Percentiles rank a stretch among this genome's conserved stretches.
phyloP scores from a whole-genome alignment of 2,888 invertebrate species.

The Troides aeacus region DNA sequence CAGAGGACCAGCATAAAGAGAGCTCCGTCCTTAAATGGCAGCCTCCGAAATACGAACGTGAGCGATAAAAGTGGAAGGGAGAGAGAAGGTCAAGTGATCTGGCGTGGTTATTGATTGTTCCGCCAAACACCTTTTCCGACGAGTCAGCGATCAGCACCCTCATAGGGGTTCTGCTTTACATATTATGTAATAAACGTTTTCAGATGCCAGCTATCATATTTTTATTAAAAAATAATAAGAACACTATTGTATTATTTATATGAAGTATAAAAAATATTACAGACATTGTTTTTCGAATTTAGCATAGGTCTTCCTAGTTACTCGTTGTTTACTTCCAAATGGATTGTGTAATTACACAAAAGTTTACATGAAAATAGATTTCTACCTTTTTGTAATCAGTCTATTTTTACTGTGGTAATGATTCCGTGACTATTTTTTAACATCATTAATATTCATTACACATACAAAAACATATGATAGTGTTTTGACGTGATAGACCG shows the following conservation, averaged over 20 bases:
- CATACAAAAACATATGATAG: too few relatives aligned
- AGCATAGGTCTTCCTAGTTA: too few relatives aligned
- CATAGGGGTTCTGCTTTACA: conserved; percentile 58
- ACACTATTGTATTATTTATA: neutral
- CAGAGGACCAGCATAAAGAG: conserved; percentile 50
- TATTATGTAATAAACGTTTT: conserved; percentile 66
- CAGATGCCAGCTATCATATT: conserved; percentile 49
- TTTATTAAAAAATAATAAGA: conserved; percentile 7
- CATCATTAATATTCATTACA: too few relatives aligned
- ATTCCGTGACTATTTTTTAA: too few relatives aligned
- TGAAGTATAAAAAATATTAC: too few relatives aligned
- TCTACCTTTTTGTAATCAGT: too few relatives aligned
- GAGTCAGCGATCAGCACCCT: conserved; percentile 65
- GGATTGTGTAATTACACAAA: too few relatives aligned
- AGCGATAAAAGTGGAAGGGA: conserved; percentile 41
- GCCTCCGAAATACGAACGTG: conserved; percentile 39
- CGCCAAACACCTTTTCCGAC: conserved; percentile 67
- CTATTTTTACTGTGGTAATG: too few relatives aligned
- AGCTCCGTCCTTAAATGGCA: conserved; percentile 44
- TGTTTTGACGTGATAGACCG: too few relatives aligned
- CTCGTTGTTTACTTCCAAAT: too few relatives aligned
- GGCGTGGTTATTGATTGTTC: conserved; percentile 70
- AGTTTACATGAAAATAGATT: too few relatives aligned
- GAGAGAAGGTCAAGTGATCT: conserved; percentile 52
- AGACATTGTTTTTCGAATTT: too few relatives aligned